Conservation (phyloP, 2,888 invertebrate species). For the Frankliniella fusca region DNA sequence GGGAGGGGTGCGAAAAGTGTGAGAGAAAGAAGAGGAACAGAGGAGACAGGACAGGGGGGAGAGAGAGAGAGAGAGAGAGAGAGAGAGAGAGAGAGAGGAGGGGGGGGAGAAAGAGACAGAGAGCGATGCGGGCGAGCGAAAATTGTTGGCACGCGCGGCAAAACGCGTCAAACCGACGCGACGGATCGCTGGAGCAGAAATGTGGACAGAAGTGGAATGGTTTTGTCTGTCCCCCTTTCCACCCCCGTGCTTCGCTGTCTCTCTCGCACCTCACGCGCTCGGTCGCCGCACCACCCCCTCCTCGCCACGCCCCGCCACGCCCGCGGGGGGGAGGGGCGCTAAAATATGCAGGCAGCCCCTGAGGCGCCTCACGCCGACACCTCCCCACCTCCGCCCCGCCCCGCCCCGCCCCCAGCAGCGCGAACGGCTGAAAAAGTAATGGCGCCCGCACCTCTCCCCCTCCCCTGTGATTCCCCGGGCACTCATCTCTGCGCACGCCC, state of each 20-base stretch:
- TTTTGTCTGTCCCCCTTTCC: not conserved
- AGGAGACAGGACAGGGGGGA: too few relatives aligned
- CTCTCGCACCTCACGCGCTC: not conserved
- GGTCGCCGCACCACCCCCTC: not conserved
- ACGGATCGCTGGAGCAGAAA: conserved; percentile 17
- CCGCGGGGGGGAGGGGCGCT: not conserved
- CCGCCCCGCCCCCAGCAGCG: not conserved
- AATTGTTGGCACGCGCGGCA: not conserved
- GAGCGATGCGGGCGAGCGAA: not conserved
- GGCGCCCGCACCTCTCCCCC: not conserved
- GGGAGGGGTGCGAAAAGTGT: too few relatives aligned
- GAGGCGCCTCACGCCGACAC: not conserved
- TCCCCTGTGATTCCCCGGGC: too few relatives aligned
- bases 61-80: not conserved
- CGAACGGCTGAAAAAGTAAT: not conserved
- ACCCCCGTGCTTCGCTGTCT: not conserved
- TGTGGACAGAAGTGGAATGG: not conserved
- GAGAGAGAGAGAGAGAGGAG: conserved; percentile 23
- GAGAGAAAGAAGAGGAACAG: too few relatives aligned
- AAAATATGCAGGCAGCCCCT: not conserved
- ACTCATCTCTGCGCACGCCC: too few relatives aligned
- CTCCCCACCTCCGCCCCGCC: not conserved
- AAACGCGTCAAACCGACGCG: not conserved
- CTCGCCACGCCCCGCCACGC: not conserved
- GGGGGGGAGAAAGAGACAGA: not conserved